phyloP scores from a whole-genome alignment of 2,797 vertebrate genomes.

The Pristis pectinata region DNA sequence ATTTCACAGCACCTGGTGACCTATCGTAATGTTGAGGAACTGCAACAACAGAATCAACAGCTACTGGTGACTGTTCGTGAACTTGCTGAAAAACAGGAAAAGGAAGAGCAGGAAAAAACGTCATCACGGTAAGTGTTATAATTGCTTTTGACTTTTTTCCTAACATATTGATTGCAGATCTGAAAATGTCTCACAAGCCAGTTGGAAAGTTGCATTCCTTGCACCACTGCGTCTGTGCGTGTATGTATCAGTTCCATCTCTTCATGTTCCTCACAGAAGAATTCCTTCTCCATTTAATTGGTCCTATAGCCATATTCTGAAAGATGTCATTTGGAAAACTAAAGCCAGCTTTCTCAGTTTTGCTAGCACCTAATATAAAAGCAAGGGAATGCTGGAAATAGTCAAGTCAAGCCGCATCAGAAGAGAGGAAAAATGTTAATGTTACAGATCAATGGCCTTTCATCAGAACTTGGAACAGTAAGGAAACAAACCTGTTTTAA shows the following conservation, averaged over 20 bases:
- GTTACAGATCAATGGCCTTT: too few relatives aligned
- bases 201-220: not conserved
- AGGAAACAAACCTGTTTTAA: too few relatives aligned
- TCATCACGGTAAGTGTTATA: conserved; percentile 61
- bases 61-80: conserved; percentile 83
- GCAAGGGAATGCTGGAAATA: too few relatives aligned
- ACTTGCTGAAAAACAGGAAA: conserved; percentile 79
- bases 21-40: conserved; percentile 88
- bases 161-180: not conserved
- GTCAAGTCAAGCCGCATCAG: too few relatives aligned
- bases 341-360: not conserved
- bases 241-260: not conserved
- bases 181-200: not conserved
- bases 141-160: not conserved
- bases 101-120: conserved; percentile 75
- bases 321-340: not conserved
- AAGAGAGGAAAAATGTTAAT: too few relatives aligned
- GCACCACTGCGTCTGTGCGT: not conserved
- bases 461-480: too few relatives aligned
- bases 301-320: not conserved
- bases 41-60: conserved; percentile 92
- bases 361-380: not conserved
- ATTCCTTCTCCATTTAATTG: not conserved
- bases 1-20: conserved; percentile 90
- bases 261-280: not conserved